Evolutionary conservation across 2,888 invertebrate species (phyloP).

Genomic region (Dryocosmus kuriphilus): DNA sequence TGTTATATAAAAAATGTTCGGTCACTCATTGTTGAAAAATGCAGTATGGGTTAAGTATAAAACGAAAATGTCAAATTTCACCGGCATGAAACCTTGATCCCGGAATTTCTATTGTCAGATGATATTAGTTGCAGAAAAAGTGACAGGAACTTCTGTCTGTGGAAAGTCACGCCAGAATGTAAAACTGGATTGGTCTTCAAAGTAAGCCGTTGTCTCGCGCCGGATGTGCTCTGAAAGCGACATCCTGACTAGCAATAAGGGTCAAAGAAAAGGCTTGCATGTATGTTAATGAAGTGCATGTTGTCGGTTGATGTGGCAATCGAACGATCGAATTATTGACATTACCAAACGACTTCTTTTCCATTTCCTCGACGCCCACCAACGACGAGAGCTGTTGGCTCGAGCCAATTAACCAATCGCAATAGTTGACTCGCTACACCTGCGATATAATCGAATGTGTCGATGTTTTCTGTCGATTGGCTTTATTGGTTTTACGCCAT

Average conservation of each 20-base stretch:
- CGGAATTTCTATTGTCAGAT: too few species aligned
- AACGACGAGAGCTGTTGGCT: constrained; percentile 19
- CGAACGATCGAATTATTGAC: constrained; percentile 46
- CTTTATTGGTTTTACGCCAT: constrained; percentile 23
- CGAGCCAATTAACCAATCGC: constrained; percentile 24
- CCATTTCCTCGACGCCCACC: constrained; percentile 28
- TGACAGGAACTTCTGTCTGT: not conserved
- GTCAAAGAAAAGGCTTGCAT: constrained; percentile 10
- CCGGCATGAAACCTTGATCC: too few species aligned
- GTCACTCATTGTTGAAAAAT: too few species aligned
- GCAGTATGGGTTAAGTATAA: too few species aligned
- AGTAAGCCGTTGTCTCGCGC: not conserved
- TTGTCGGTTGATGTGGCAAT: constrained; percentile 47
- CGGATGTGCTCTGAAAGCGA: constrained; percentile 18
- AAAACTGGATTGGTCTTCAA: not conserved
- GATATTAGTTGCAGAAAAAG: too few species aligned
- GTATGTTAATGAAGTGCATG: constrained; percentile 51
- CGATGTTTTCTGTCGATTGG: constrained; percentile 18
- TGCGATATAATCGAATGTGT: constrained; percentile 23
- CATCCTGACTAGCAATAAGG: constrained; percentile 28
- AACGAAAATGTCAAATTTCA: too few species aligned
- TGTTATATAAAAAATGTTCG: too few species aligned
- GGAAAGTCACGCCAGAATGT: not conserved
- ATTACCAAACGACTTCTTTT: constrained; percentile 31
- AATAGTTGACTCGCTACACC: not conserved